Base-by-base conservation (phyloP, 2,113 vertebrate genomes). In the Phainopepla nitens region DNA sequence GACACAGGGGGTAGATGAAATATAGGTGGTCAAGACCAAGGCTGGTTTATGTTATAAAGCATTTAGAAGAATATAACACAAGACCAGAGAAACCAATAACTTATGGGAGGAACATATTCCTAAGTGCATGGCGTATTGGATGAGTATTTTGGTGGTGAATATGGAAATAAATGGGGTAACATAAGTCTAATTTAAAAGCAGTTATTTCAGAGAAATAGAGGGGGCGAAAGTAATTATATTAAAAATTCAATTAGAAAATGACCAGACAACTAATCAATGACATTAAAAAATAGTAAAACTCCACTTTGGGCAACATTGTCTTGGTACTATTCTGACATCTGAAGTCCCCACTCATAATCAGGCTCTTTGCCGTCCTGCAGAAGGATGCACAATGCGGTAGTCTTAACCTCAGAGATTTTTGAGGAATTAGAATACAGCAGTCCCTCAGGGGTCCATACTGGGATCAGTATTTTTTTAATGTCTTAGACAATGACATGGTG, bases 201-300 rank as follows among this genome's bases (percentile, higher is more conserved):
- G 9, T 1, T 44, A 9, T 42, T 92, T 86, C 79, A 81, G 33
- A 77, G 5, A 81, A 80, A 66, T 25, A 4, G 6, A 14, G 6
- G 2, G 2, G 0, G 1, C 2, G 29, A 47, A 77, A 11, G 1
- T 9, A 64, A 56, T 51, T 44, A 15, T 27, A 71, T 6, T 6
- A 69, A 86, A 83, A 87, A 84, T 12, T 7, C 6, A 47, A 3
- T 51, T 51, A 44, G 8, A 7, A 87, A 45, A 6, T 72, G 70
- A 78, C 4, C 2, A 65, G 56, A 5, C 20, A 54, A 33, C 18
- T 14, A 53, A 31, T 4, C 5, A 66, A 13, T 68, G 13, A 33
- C 18, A 16, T 44, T 78, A 42, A 54, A 78, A 61, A 1, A 15
- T 42, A 50, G 11, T 36, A 31, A 50, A 90, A 22, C 4, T n/a